Conservation (phyloP, 2,113 vertebrate species). For the Ptilorrhoa leucosticta region DNA sequence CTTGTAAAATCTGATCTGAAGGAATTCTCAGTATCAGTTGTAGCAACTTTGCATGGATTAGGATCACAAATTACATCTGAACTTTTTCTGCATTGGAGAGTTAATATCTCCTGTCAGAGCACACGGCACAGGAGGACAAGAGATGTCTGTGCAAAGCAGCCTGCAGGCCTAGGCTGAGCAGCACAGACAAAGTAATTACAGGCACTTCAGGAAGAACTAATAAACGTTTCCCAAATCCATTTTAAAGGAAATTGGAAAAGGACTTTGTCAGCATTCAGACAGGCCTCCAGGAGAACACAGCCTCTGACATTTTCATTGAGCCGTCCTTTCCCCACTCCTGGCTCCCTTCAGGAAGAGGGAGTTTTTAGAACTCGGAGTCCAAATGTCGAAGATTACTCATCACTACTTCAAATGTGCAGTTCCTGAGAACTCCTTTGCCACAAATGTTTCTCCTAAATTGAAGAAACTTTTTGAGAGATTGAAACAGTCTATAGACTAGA, state of each 20-base stretch:
- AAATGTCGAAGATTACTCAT: neutral
- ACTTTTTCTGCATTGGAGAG: neutral
- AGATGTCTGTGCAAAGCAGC: neutral
- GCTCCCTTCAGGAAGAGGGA: neutral
- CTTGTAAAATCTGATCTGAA: neutral
- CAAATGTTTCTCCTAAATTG: neutral
- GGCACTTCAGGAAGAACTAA: conserved; percentile 37
- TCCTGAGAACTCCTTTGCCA: neutral
- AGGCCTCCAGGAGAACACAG: neutral
- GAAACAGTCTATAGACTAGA: neutral
- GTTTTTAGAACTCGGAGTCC: neutral
- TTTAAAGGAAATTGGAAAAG: conserved; percentile 11
- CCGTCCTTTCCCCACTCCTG: neutral
- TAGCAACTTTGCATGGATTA: neutral
- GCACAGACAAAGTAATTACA: conserved; percentile 33
- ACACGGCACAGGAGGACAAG: neutral
- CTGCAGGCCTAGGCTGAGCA: neutral
- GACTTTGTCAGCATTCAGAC: neutral
- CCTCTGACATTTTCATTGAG: neutral
- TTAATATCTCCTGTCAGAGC: neutral
- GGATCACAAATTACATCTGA: neutral
- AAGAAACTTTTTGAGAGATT: neutral
- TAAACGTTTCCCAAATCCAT: neutral
- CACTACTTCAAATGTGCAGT: neutral
- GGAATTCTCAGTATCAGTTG: neutral